These are phyloP conservation scores for Cathartes aura DNA, from an alignment of 2,113 vertebrate genomes.

Conservation along the genomic window DNA sequence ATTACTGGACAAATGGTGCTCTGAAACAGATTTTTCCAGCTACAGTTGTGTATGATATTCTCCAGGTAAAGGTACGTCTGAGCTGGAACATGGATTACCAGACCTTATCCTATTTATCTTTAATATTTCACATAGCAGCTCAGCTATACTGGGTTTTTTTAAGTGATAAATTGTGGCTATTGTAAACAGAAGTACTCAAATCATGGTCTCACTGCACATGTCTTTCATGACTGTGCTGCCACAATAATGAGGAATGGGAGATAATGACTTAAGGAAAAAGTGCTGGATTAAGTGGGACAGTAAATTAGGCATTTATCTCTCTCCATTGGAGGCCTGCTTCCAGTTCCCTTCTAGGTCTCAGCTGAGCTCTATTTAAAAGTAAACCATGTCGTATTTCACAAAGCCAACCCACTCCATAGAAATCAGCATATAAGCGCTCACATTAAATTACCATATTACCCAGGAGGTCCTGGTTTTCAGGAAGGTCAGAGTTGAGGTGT, in stretches of 20 bases:
- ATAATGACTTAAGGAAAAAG: conserved; percentile 73
- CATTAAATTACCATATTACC: conserved; percentile 69
- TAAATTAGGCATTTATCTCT: conserved; percentile 77
- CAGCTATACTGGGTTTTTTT: neutral
- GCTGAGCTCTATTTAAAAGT: conserved; percentile 69
- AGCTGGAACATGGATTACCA: neutral
- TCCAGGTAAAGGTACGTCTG: neutral
- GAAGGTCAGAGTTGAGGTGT: conserved; percentile 69
- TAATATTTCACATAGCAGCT: neutral
- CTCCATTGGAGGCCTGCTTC: conserved; percentile 66
- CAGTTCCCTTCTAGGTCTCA: conserved; percentile 53
- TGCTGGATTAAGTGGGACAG: conserved; percentile 71
- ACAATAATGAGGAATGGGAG: conserved; percentile 64
- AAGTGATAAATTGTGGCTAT: conserved; percentile 65
- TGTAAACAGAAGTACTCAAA: conserved; percentile 71
- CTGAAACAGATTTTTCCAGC: neutral
- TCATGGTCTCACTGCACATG: conserved; percentile 61
- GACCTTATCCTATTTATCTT: conserved; percentile 27
- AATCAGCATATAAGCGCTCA: conserved; percentile 49
- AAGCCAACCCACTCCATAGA: conserved; percentile 43
- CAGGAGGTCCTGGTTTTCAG: conserved; percentile 50
- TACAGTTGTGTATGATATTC: neutral
- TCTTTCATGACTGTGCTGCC: conserved; percentile 60
- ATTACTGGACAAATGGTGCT: neutral
- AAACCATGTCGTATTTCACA: conserved; percentile 69